Evolutionary conservation across 1,140 invertebrate genomes (phyloP), one percentile per base, ranked within the genome.

Genomic region (Lucilia sericata): DNA sequence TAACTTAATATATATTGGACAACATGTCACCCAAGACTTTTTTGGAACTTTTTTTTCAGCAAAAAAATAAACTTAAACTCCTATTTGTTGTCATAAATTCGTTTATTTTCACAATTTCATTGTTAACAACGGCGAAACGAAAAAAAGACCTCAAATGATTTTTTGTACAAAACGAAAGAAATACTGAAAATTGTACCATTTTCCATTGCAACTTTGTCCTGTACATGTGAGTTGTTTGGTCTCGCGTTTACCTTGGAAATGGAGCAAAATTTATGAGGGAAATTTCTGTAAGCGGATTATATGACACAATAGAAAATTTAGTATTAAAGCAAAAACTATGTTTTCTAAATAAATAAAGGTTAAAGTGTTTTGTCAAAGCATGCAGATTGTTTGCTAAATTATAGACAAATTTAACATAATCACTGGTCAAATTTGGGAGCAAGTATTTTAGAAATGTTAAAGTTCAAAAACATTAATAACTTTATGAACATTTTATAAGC

Each of bases 1-100:
- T 70, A 70, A 70, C 65, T 9, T 70, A 70, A 70, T 70, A 70
- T 70, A 70, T 70, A 70, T 70, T 70, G n/a, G 65, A 70, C 65
- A 70, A 70, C 65, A 70, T 70, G 65, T 70, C 65, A 70, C 65
- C 10, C 17, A 70, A 70, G 65, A 19, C n/a, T 55, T 55, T 55
- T 55, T 19, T 70, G n/a, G 5, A 70, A 70, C 4, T 70, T 60
- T 60, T 60, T 17, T 14, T 42, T 42, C n/a, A 30, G 25, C 25
- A 30, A 30, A 70, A 65, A 70, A 21, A 70, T 4, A 55, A 21
- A 70, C 19, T 25, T 70, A 21, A 70, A 25, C n/a, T 21, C 65
- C 25, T 70, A 70, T 70, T 70, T 70, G 65, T 70, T 70, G 65
- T 25, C 65, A 70, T 70, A 70, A 70, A 70, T 70, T 21, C 19